Evolutionary conservation across 2,113 vertebrate species (phyloP), one percentile per base, ranked within the genome.

Genomic region (Helogale parvula): DNA sequence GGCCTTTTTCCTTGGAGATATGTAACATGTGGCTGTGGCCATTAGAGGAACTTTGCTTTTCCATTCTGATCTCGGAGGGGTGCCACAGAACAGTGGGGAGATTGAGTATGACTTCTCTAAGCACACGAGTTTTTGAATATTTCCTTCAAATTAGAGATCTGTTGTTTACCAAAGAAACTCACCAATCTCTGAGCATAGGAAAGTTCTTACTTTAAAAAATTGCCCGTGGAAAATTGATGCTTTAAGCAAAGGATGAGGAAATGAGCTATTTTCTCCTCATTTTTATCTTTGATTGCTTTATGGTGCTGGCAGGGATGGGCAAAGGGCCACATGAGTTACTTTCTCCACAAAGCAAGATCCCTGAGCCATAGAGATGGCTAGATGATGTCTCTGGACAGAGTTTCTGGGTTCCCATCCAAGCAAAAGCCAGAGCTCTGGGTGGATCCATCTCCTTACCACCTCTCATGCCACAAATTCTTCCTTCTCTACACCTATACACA

Each of bases 211-310:
- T 90, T 92, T 71, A 77, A 8, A 71, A 93, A 97, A 87, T 47
- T 90, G 38, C 87, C 77, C 66, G 52, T 93, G 97, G 96, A 97
- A 98, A 96, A 97, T 69, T 65, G 79, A 50, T 74, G 60, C 31
- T 93, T 97, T 68, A 71, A 94, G 87, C 63, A 76, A 93, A 96
- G 79, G 88, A 88, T 84, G 84, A 95, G 96, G 98, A 97, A 96
- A 97, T 97, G 84, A 97, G 90, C 81, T 97, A 63, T 96, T 97
- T 97, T 96, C 96, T 92, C 96, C 84, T 96, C 12, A 93, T 96
- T 95, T 97, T 83, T 97, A 23, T 47, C 60, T 72, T 91, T 66
- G 92, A 74, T 96, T 95, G 63, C 74, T 92, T 72, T 90, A 77
- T 47, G 41, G 41, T 57, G 66, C 65, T 88, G 80, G 80, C 68